Conservation (phyloP, 2,113 vertebrate species). For the Climacteris rufus region DNA sequence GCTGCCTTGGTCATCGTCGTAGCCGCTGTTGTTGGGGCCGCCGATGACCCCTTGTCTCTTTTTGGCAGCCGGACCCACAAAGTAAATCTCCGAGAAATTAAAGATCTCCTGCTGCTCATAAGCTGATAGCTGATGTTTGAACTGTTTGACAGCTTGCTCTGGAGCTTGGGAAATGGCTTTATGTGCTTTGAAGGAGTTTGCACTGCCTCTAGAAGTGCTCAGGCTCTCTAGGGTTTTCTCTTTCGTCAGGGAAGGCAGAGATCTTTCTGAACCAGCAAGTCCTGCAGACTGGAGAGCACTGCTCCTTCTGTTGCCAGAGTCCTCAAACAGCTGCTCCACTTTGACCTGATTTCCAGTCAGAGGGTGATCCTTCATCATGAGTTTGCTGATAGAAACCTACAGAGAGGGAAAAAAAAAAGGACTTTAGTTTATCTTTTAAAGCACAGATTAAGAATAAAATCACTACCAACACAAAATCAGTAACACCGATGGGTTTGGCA, state of each 20-base stretch:
- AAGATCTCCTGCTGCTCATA: slow-evolving; percentile 91
- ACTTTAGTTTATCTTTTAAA: background rate
- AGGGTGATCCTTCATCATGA: slow-evolving; percentile 81
- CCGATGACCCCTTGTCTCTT: slow-evolving; percentile 88
- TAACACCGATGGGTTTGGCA: background rate
- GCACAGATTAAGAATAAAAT: background rate
- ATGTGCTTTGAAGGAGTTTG: slow-evolving; percentile 54
- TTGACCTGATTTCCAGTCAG: slow-evolving; percentile 81
- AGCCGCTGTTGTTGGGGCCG: slow-evolving; percentile 90
- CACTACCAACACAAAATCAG: background rate
- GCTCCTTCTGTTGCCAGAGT: slow-evolving; percentile 83
- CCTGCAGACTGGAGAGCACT: slow-evolving; percentile 73
- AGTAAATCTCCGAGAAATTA: slow-evolving; percentile 88
- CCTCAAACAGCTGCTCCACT: slow-evolving; percentile 92
- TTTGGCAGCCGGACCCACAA: slow-evolving; percentile 93
- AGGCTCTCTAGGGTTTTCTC: slow-evolving; percentile 81
- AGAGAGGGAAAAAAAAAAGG: background rate
- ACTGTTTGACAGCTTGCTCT: slow-evolving; percentile 89
- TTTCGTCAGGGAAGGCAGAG: slow-evolving; percentile 75
- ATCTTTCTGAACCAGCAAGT: slow-evolving; percentile 71
- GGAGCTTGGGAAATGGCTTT: slow-evolving; percentile 81
- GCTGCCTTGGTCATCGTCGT: slow-evolving; percentile 93
- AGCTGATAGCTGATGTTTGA: slow-evolving; percentile 84
- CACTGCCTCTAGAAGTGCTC: slow-evolving; percentile 71
- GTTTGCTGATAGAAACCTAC: slow-evolving; percentile 74